Conservation (phyloP, 2,888 invertebrate genomes). For the Ormia ochracea region DNA sequence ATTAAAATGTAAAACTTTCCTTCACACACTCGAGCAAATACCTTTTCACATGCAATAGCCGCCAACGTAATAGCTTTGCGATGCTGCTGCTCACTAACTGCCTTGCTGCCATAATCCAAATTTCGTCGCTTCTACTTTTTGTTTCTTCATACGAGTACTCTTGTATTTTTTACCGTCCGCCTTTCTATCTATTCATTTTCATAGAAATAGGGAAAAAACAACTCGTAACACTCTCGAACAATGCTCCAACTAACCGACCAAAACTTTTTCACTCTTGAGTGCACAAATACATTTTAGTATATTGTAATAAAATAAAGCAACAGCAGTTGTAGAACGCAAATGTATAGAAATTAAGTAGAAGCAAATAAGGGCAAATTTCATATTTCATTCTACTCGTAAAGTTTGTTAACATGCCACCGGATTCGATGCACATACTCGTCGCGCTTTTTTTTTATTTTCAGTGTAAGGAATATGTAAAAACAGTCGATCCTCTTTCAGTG, state of each 20-base stretch:
- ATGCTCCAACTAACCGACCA: slow-evolving; percentile 59
- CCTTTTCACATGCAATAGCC: background rate
- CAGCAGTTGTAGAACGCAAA: background rate
- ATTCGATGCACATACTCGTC: slow-evolving; percentile 18
- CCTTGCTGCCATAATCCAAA: slow-evolving; percentile 35
- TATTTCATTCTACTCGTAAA: slow-evolving; percentile 27
- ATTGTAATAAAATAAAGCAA: slow-evolving; percentile 36
- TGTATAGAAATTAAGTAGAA: background rate
- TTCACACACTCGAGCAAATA: background rate
- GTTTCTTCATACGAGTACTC: background rate
- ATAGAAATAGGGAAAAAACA: background rate
- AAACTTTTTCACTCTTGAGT: slow-evolving; percentile 59
- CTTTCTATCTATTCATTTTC: slow-evolving; percentile 19
- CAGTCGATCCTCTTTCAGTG: slow-evolving; percentile 2
- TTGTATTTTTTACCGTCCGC: background rate
- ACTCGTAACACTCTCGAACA: slow-evolving; percentile 53
- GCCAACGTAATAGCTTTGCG: slow-evolving; percentile 11
- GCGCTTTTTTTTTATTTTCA: slow-evolving; percentile 15
- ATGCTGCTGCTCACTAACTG: slow-evolving; percentile 32
- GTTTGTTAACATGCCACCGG: slow-evolving; percentile 16
- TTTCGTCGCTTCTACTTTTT: slow-evolving; percentile 7
- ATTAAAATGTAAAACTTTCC: background rate
- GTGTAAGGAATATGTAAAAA: slow-evolving; percentile 11
- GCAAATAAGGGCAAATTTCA: slow-evolving; percentile 17
- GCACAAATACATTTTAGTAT: slow-evolving; percentile 53